These are phyloP conservation scores for Todiramphus saurophagus DNA, from an alignment of 2,113 vertebrate species.

Conservation along the genomic window DNA sequence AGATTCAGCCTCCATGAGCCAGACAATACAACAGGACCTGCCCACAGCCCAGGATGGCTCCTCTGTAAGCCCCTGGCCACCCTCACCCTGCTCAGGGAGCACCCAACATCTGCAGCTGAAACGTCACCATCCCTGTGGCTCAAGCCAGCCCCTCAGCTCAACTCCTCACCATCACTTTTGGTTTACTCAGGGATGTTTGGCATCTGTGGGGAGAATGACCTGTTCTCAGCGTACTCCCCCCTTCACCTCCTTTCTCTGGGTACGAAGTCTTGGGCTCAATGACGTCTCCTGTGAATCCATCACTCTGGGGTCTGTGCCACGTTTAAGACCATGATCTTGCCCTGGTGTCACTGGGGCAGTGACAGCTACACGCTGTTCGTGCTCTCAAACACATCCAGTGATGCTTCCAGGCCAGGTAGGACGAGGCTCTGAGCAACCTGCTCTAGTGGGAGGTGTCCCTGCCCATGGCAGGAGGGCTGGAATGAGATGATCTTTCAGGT, in stretches of 20 bases:
- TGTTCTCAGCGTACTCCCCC: background rate
- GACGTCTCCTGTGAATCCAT: background rate
- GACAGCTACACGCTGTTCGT: background rate
- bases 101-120: background rate
- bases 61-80: too few species aligned
- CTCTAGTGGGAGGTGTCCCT: too few species aligned
- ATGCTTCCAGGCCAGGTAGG: too few species aligned
- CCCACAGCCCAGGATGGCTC: background rate
- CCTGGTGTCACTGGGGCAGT: background rate
- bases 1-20: background rate
- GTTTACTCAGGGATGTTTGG: background rate
- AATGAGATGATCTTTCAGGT: too few species aligned
- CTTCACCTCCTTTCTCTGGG: background rate
- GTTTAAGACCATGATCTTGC: background rate
- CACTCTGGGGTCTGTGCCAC: fast-evolving
- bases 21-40: background rate
- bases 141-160: background rate
- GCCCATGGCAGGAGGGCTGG: too few species aligned
- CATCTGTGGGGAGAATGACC: background rate
- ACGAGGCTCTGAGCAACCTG: too few species aligned
- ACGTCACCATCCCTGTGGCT: background rate
- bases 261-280: background rate
- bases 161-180: background rate
- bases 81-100: background rate
- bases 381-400: too few species aligned